Evolutionary conservation across 2,113 vertebrate genomes (phyloP).

Genomic region (Ceyx melanurus): DNA sequence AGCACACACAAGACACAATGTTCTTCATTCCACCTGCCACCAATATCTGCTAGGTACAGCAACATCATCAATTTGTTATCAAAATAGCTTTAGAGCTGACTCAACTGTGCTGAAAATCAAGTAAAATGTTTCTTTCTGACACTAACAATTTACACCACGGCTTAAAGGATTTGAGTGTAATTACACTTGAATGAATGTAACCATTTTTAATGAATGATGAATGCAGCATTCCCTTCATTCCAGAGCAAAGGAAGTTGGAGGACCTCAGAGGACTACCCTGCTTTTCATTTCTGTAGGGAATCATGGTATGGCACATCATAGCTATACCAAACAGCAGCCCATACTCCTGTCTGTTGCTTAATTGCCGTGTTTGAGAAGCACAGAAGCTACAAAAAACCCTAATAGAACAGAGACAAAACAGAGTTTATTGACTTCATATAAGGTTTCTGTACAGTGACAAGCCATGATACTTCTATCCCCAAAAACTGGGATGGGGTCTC

Average conservation of each 20-base stretch:
- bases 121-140: not conserved
- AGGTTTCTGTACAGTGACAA: not conserved
- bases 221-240: not conserved
- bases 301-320: not conserved
- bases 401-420: not conserved
- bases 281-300: not conserved
- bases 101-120: not conserved
- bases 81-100: not conserved
- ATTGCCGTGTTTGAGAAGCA: not conserved
- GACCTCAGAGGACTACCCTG: not conserved
- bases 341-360: not conserved
- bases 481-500: not conserved
- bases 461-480: rapidly evolving
- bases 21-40: not conserved
- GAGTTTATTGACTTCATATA: not conserved
- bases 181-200: not conserved
- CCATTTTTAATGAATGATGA: not conserved
- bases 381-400: not conserved
- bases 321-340: not conserved
- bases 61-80: not conserved
- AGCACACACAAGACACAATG: not conserved
- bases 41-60: not conserved
- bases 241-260: not conserved
- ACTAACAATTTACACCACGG: not conserved
- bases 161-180: not conserved